A percentile compares a stretch with the other conserved stretches of the same genome.
Conservation (phyloP, 1,140 invertebrate genomes). For the Hirudo medicinalis region DNA sequence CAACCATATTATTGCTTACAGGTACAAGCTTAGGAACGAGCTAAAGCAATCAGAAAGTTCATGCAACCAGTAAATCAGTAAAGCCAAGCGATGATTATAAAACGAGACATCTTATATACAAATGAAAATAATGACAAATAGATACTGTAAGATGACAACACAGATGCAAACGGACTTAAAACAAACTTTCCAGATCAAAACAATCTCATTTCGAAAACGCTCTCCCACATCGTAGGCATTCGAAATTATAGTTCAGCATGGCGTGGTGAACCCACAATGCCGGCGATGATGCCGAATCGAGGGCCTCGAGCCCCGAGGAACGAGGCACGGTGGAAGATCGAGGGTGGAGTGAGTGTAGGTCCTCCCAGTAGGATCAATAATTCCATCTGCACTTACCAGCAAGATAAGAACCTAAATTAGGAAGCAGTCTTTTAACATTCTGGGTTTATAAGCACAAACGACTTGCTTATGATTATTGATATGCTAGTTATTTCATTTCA, state of each 20-base stretch:
- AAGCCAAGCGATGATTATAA: too few species aligned
- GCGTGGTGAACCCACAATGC: not conserved
- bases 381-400: conserved; percentile 87
- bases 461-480: not conserved
- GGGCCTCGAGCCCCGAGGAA: not conserved
- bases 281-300: not conserved
- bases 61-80: too few species aligned
- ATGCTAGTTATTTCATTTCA: not conserved
- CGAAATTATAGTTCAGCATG: not conserved
- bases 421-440: not conserved
- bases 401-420: conserved; percentile 76
- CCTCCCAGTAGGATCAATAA: conserved; percentile 92
- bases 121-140: too few species aligned
- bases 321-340: conserved; percentile 1
- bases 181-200: not conserved
- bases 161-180: not conserved
- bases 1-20: too few species aligned
- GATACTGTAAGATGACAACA: not conserved
- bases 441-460: not conserved
- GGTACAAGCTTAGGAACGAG: too few species aligned
- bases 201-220: not conserved
- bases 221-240: not conserved
- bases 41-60: too few species aligned
- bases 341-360: conserved; percentile 83
- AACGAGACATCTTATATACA: too few species aligned